Conservation (phyloP, 2,797 vertebrate genomes). For the Synaphobranchus kaupii region DNA sequence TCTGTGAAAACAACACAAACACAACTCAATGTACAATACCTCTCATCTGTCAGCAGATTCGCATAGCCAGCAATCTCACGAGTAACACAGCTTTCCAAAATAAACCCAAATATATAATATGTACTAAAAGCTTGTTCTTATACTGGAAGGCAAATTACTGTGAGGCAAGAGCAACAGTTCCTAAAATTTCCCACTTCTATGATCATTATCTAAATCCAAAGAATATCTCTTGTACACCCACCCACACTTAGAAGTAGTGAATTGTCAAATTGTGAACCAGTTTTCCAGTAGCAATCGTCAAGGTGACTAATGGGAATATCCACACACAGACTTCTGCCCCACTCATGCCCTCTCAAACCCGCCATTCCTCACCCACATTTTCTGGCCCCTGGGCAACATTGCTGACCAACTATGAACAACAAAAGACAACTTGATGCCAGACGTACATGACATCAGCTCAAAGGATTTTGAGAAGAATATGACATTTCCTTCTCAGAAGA, state of each 20-base stretch:
- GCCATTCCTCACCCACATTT: constrained; percentile 25
- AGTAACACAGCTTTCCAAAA: constrained; percentile 58
- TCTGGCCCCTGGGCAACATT: constrained; percentile 49
- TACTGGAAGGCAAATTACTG: constrained; percentile 38
- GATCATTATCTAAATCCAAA: not conserved
- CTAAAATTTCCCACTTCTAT: constrained; percentile 40
- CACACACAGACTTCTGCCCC: constrained; percentile 58
- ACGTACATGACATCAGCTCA: constrained; percentile 68
- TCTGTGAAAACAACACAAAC: not conserved
- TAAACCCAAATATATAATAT: constrained; percentile 64
- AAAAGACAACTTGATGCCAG: constrained; percentile 62
- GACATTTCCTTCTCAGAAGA: constrained; percentile 78
- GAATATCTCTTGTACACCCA: constrained; percentile 1
- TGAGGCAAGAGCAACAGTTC: constrained; percentile 47
- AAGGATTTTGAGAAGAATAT: constrained; percentile 62
- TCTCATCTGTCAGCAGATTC: constrained; percentile 19
- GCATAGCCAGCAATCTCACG: constrained; percentile 46
- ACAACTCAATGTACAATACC: not conserved
- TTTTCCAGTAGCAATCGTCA: constrained; percentile 34
- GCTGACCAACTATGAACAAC: constrained; percentile 55
- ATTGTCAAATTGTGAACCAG: constrained; percentile 56
- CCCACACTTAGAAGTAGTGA: constrained; percentile 51
- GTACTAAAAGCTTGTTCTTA: constrained; percentile 62
- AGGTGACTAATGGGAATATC: constrained; percentile 55
- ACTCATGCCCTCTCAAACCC: not conserved